Percentiles rank a stretch among this genome's conserved stretches.
These are phyloP conservation scores for Clarias laeviceps DNA, from an alignment of 2,797 vertebrate genomes.

Conservation along the genomic window DNA sequence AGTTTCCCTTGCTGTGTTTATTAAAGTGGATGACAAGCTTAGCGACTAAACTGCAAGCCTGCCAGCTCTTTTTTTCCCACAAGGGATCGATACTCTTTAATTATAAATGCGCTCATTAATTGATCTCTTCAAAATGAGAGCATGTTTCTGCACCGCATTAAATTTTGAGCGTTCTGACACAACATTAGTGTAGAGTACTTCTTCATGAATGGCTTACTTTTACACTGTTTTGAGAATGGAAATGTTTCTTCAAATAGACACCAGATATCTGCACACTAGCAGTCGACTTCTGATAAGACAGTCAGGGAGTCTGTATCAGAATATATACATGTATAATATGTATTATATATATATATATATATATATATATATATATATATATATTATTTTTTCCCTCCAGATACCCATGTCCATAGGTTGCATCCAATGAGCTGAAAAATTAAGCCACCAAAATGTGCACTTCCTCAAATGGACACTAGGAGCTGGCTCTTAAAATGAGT, in stretches of 20 bases:
- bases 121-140: slow-evolving; percentile 64
- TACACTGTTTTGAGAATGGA: background rate
- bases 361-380: too few species aligned
- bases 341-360: too few species aligned
- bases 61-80: slow-evolving; percentile 45
- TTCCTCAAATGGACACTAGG: too few species aligned
- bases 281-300: background rate
- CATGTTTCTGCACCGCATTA: slow-evolving; percentile 55
- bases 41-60: slow-evolving; percentile 39
- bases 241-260: too few species aligned
- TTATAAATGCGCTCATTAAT: slow-evolving; percentile 73
- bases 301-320: background rate
- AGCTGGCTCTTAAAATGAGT: too few species aligned
- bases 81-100: slow-evolving; percentile 65
- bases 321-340: too few species aligned
- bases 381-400: too few species aligned
- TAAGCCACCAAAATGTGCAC: too few species aligned
- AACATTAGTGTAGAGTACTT: background rate
- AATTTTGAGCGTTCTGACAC: background rate
- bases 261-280: too few species aligned
- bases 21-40: slow-evolving; percentile 27
- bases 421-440: too few species aligned
- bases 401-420: too few species aligned
- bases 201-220: background rate
- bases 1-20: background rate